Conservation (phyloP, 2,888 invertebrate species). For the Sepiola atlantica region DNA sequence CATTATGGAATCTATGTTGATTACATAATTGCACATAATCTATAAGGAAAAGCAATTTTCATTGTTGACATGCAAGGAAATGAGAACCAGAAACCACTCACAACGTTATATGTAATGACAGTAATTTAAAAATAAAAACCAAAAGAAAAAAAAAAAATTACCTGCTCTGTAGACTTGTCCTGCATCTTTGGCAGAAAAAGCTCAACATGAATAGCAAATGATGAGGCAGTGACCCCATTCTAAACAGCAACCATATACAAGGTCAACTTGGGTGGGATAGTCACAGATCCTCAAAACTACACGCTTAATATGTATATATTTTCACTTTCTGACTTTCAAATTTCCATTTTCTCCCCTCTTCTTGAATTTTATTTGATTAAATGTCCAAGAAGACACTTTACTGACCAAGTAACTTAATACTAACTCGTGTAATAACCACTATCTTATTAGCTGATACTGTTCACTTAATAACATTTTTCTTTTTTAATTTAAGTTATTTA, state of each 20-base stretch:
- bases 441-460: not conserved
- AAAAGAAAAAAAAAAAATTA: slow-evolving; percentile 16
- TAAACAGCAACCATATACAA: slow-evolving; percentile 32
- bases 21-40: slow-evolving; percentile 32
- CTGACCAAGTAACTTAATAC: not conserved
- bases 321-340: not conserved
- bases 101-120: not conserved
- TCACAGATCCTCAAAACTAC: slow-evolving; percentile 18
- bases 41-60: slow-evolving; percentile 32
- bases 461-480: not conserved
- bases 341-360: not conserved
- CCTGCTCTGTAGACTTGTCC: slow-evolving; percentile 32
- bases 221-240: slow-evolving; percentile 32
- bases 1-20: slow-evolving; percentile 11
- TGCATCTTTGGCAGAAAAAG: slow-evolving; percentile 32
- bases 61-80: slow-evolving; percentile 32
- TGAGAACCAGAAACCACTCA: slow-evolving; percentile 22
- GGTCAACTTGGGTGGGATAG: slow-evolving; percentile 32
- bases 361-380: not conserved
- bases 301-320: slow-evolving; percentile 21
- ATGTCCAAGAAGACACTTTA: not conserved
- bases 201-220: slow-evolving; percentile 32
- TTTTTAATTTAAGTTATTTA: not conserved
- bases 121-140: not conserved
- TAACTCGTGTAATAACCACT: not conserved